These are phyloP conservation scores for Onychostoma macrolepis DNA, from an alignment of 2,113 vertebrate species.

Conservation along the genomic window DNA sequence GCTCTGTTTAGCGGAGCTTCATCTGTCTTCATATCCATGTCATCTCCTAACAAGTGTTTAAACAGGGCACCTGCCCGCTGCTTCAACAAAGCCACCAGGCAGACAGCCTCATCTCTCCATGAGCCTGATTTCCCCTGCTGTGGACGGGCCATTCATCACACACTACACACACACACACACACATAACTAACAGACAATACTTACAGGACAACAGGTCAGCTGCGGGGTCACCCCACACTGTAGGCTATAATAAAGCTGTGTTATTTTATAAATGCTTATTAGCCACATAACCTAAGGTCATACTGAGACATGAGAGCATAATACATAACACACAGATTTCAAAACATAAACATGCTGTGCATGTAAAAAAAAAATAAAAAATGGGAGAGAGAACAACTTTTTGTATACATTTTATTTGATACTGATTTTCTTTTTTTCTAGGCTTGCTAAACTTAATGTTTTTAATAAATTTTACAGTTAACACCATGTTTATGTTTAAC, in stretches of 20 bases:
- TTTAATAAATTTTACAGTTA: background rate
- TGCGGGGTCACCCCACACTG: background rate
- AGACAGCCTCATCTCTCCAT: constrained; percentile 37
- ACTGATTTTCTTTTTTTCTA: background rate
- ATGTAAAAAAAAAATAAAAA: background rate
- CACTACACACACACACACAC: background rate
- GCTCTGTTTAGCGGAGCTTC: constrained; percentile 38
- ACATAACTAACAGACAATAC: constrained; percentile 4
- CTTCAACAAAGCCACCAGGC: constrained; percentile 66
- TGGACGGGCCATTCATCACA: constrained; percentile 44
- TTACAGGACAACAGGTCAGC: constrained; percentile 19
- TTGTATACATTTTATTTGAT: background rate
- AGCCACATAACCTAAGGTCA: background rate
- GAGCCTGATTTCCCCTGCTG: constrained; percentile 49
- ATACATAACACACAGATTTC: background rate
- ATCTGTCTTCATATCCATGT: constrained; percentile 68
- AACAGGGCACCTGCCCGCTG: constrained; percentile 68
- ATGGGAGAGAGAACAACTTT: background rate
- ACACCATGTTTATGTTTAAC: background rate
- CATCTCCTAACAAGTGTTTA: constrained; percentile 67
- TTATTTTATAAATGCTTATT: background rate
- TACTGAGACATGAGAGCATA: background rate
- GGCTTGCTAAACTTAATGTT: background rate
- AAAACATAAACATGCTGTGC: background rate
- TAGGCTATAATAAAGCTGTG: background rate